Conservation (phyloP, 2,888 invertebrate species). For the Cybosia mesomella region DNA sequence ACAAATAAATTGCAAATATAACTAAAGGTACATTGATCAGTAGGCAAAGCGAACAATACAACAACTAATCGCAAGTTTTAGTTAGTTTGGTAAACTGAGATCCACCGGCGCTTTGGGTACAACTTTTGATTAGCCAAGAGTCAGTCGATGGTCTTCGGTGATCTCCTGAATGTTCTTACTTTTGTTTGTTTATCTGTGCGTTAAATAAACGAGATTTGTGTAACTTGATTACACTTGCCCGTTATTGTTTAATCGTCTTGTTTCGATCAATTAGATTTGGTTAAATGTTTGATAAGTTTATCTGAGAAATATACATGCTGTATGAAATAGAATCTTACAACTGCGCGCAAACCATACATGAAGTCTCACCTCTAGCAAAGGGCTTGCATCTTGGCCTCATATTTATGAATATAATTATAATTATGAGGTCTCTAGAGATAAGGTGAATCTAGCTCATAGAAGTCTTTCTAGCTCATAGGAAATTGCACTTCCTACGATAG, state of each 20-base stretch:
- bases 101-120: conserved; percentile 54
- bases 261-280: conserved; percentile 23
- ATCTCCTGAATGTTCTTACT: conserved; percentile 53
- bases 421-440: too few species aligned
- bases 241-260: conserved; percentile 46
- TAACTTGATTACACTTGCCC: conserved; percentile 61
- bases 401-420: too few species aligned
- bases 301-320: not conserved
- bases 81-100: conserved; percentile 63
- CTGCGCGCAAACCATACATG: not conserved
- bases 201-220: conserved; percentile 60
- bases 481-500: too few species aligned
- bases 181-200: conserved; percentile 63
- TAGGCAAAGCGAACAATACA: conserved; percentile 61
- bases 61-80: conserved; percentile 70
- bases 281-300: conserved; percentile 6
- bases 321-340: not conserved
- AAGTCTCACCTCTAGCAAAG: too few species aligned
- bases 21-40: conserved; percentile 40
- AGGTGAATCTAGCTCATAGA: too few species aligned
- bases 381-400: too few species aligned
- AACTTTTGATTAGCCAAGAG: conserved; percentile 70
- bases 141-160: conserved; percentile 45
- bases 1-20: conserved; percentile 34
- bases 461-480: too few species aligned